Evolutionary conservation across 2,797 vertebrate genomes (phyloP).

Genomic region (Malurus leucopterus): DNA sequence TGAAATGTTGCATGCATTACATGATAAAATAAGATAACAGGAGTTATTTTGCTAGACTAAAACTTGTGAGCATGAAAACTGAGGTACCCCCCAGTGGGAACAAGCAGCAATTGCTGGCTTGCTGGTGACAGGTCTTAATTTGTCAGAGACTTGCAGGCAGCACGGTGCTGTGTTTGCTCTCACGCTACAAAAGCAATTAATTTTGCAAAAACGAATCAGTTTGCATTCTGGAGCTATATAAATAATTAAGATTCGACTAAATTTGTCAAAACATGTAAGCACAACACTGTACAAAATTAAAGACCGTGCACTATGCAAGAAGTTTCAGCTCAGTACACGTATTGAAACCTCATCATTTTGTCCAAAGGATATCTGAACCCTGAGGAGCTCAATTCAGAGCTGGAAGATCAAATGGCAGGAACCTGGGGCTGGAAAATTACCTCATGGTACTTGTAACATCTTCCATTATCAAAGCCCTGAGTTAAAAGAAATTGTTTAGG

Average conservation of each 20-base stretch:
- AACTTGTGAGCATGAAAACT: not conserved
- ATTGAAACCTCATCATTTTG: not conserved
- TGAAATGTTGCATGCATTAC: not conserved
- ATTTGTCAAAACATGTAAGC: not conserved
- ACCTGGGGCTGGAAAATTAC: not conserved
- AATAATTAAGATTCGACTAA: not conserved
- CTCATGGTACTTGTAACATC: not conserved
- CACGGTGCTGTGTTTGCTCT: not conserved
- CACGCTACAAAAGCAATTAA: not conserved
- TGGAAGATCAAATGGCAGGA: not conserved
- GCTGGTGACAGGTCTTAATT: not conserved
- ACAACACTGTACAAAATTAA: not conserved
- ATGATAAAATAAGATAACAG: not conserved
- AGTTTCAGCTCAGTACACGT: not conserved
- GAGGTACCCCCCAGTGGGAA: slow-evolving; percentile 20
- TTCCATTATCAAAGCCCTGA: not conserved
- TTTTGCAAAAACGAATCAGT: not conserved
- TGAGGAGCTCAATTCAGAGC: not conserved
- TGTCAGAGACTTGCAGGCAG: not conserved
- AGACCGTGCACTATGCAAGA: not conserved
- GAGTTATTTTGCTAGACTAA: not conserved
- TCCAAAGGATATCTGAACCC: not conserved
- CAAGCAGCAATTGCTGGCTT: not conserved
- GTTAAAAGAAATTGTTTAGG: not conserved
- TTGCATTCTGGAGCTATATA: not conserved